Conservation (phyloP, 1,140 invertebrate genomes). For the Polypedilum pembai region DNA sequence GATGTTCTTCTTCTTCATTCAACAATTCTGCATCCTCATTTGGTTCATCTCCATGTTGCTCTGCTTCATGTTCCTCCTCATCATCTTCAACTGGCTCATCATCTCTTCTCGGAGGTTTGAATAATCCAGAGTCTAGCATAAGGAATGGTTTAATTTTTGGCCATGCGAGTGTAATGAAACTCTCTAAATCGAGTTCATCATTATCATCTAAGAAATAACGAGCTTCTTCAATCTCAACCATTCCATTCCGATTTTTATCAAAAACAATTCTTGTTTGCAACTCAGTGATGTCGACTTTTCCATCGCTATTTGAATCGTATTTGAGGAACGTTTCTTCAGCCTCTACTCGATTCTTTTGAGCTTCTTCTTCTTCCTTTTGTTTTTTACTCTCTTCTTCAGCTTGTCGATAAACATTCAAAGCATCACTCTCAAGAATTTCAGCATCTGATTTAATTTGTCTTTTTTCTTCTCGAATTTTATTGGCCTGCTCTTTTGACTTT, state of each 20-base stretch:
- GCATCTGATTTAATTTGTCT: constrained; percentile 61
- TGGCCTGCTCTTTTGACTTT: constrained; percentile 62
- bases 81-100: constrained; percentile 38
- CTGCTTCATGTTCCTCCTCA: constrained; percentile 43
- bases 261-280: constrained; percentile 68
- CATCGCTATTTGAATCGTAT: constrained; percentile 71
- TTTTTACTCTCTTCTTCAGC: constrained; percentile 56
- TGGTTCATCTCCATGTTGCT: constrained; percentile 39
- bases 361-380: constrained; percentile 53
- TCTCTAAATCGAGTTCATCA: constrained; percentile 59
- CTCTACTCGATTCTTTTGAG: constrained; percentile 51
- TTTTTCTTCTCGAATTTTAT: constrained; percentile 63
- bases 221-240: constrained; percentile 75
- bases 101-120: constrained; percentile 47
- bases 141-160: constrained; percentile 68
- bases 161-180: constrained; percentile 66
- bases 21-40: constrained; percentile 38
- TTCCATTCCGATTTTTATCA: constrained; percentile 82
- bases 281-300: constrained; percentile 66
- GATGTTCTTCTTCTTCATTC: constrained; percentile 40
- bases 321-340: constrained; percentile 62
- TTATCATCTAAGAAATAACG: constrained; percentile 69
- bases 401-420: constrained; percentile 67
- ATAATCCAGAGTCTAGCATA: constrained; percentile 62
- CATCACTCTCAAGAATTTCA: constrained; percentile 65